A percentile compares a stretch with the other conserved stretches of the same genome.
phyloP scores from a whole-genome alignment of 35 echinoderm and acorn worm species.

The Strongylocentrotus purpuratus region DNA sequence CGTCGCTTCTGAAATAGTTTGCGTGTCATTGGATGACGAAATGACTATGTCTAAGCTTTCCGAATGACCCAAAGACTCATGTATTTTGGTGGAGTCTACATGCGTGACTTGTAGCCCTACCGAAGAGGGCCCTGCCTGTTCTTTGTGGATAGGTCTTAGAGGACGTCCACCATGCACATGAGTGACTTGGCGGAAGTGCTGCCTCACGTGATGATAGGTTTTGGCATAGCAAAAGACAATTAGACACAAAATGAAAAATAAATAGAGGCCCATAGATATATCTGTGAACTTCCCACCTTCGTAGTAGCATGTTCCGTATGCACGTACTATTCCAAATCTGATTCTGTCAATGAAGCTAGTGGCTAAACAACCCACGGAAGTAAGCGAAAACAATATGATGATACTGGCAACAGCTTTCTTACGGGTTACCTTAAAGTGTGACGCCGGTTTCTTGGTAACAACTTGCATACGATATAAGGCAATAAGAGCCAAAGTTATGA shows the following conservation, averaged over 20 bases:
- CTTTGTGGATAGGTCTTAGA: background rate
- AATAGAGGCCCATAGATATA: background rate
- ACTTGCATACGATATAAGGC: slow-evolving; percentile 21
- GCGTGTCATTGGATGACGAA: too few relatives aligned
- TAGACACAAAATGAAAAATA: background rate
- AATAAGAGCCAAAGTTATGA: background rate
- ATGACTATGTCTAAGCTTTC: background rate
- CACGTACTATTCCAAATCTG: too few relatives aligned
- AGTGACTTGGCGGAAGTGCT: background rate
- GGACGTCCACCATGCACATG: background rate
- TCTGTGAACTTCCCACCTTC: too few relatives aligned
- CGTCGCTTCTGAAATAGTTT: too few relatives aligned
- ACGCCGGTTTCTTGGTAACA: background rate
- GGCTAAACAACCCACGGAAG: background rate
- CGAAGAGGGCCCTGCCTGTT: background rate
- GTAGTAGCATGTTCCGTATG: too few relatives aligned
- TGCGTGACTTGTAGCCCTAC: too few relatives aligned
- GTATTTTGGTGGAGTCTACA: background rate
- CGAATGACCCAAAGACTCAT: background rate
- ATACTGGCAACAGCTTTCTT: background rate
- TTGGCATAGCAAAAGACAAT: background rate
- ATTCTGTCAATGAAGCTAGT: background rate
- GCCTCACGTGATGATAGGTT: background rate
- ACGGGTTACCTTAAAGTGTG: background rate
- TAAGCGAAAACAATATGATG: background rate